Conservation (phyloP, 1,140 invertebrate genomes). For the Drosophila auraria region DNA sequence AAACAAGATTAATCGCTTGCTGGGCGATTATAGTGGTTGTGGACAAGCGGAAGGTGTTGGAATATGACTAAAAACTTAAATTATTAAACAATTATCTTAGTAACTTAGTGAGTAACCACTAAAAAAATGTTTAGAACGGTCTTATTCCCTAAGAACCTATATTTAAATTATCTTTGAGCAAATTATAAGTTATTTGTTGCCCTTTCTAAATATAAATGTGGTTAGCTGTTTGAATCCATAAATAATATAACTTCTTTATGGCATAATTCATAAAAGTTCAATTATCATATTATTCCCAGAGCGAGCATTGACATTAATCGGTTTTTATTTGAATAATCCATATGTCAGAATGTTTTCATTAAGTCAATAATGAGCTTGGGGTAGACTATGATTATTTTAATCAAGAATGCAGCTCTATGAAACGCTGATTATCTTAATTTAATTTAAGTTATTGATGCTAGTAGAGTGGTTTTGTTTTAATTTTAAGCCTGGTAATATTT, state of each 20-base stretch:
- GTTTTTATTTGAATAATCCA: constrained; percentile 14
- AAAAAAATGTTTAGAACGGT: neutral
- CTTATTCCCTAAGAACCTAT: neutral
- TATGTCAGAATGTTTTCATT: neutral
- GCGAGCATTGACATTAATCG: constrained; percentile 24
- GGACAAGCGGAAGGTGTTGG: constrained; percentile 15
- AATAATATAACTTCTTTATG: constrained; percentile 2
- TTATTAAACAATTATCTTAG: constrained; percentile 8
- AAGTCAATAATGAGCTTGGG: neutral
- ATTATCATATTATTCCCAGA: constrained; percentile 14
- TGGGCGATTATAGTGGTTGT: constrained; percentile 7
- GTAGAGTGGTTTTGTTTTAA: too few species aligned
- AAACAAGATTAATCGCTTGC: constrained; percentile 17
- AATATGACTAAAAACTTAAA: neutral
- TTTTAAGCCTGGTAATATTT: too few species aligned
- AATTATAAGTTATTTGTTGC: neutral
- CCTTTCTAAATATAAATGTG: neutral
- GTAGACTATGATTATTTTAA: neutral
- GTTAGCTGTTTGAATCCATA: neutral
- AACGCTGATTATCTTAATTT: neutral
- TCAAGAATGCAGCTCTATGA: neutral
- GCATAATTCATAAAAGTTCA: constrained; percentile 3
- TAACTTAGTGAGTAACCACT: neutral
- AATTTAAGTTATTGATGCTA: too few species aligned
- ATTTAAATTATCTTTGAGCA: neutral